phyloP scores from a whole-genome alignment of 2,113 vertebrate genomes.

The Etheostoma spectabile region DNA sequence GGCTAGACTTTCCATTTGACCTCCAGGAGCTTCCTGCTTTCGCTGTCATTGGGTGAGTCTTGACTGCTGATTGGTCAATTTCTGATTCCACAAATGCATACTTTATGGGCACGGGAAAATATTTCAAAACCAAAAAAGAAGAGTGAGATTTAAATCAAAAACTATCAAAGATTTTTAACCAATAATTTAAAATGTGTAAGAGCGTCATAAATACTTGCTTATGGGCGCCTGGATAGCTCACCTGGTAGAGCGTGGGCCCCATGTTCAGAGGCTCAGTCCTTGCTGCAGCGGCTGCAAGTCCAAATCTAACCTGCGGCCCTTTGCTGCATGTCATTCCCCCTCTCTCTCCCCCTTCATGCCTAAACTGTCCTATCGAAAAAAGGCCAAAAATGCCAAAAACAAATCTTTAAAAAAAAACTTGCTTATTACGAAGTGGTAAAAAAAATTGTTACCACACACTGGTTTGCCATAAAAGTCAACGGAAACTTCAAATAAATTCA shows the following conservation, averaged over 20 bases:
- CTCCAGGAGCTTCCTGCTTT: constrained; percentile 98
- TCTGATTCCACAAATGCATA: not conserved
- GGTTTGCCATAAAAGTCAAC: not conserved
- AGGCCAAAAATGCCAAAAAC: no score
- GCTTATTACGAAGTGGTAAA: not conserved
- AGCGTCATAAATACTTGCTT: not conserved
- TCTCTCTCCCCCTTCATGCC: no score
- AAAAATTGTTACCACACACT: not conserved
- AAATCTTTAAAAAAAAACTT: no score
- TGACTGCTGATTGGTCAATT: not conserved
- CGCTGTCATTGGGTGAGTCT: constrained; percentile 93
- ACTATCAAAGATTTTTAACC: not conserved
- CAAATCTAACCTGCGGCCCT: no score
- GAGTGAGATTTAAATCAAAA: not conserved
- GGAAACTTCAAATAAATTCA: constrained; percentile 3
- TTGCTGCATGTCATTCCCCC: no score
- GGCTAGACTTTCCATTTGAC: constrained; percentile 97
- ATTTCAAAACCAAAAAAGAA: not conserved
- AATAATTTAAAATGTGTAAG: not conserved
- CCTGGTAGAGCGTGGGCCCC: no score
- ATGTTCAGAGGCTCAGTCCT: no score
- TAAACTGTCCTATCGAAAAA: no score
- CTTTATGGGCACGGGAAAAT: not conserved
- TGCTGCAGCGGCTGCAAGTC: no score
- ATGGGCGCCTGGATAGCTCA: no score